These are phyloP conservation scores for Rhynchophorus ferrugineus DNA, from an alignment of 1,140 invertebrate species.

Conservation along the genomic window DNA sequence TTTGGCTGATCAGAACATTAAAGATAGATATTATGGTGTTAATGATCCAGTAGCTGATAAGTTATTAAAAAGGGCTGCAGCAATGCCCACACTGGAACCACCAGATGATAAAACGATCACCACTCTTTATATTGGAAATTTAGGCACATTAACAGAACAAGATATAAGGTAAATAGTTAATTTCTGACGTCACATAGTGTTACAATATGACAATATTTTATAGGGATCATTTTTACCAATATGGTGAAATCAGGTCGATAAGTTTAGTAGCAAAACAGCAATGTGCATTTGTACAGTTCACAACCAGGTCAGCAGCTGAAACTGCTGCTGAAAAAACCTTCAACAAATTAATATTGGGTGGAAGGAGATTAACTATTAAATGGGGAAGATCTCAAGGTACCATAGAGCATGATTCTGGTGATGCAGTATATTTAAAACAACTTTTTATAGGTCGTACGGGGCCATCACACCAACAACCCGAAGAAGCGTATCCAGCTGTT, in stretches of 20 bases:
- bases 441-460: constrained; percentile 26
- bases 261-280: constrained; percentile 89
- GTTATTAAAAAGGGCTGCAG: constrained; percentile 83
- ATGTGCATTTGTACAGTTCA: constrained; percentile 97
- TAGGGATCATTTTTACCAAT: constrained; percentile 96
- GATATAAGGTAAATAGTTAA: constrained; percentile 62
- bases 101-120: constrained; percentile 96
- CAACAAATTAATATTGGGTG: constrained; percentile 86
- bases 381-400: constrained; percentile 91
- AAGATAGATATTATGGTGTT: constrained; percentile 95
- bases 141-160: constrained; percentile 86
- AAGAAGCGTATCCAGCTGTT: constrained; percentile 66
- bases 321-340: constrained; percentile 92
- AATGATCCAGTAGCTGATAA: constrained; percentile 99
- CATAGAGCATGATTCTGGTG: too few relatives aligned
- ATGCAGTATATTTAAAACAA: background rate
- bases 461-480: constrained; percentile 32
- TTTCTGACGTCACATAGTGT: background rate
- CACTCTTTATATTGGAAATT: constrained; percentile 91
- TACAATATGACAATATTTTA: constrained; percentile 22
- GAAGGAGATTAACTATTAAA: constrained; percentile 85
- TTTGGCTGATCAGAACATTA: constrained; percentile 97
- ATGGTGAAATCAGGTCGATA: constrained; percentile 93
- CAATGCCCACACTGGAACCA: constrained; percentile 89
- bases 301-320: constrained; percentile 81